Percentiles rank a stretch among this genome's conserved stretches.
Evolutionary conservation across 1,140 invertebrate genomes (phyloP).

Genomic region (Aphaenogaster ashmeadi): DNA sequence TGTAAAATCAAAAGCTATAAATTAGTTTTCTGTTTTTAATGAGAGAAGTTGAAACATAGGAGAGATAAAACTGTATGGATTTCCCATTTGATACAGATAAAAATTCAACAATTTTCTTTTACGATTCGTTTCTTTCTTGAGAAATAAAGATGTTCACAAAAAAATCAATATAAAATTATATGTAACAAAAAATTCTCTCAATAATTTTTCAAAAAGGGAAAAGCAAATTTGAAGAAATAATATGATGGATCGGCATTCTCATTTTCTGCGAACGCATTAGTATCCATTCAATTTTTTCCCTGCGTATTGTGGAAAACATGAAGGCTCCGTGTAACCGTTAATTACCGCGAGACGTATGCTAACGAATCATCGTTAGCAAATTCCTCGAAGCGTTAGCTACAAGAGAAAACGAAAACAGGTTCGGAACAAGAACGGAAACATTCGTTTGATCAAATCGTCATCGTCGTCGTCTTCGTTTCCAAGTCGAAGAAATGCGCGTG

Average conservation of each 20-base stretch:
- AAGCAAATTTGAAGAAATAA: background rate
- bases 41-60: background rate
- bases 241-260: background rate
- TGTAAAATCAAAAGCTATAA: background rate
- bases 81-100: background rate
- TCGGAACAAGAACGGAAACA: slow-evolving; percentile 7
- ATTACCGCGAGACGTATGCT: background rate
- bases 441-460: slow-evolving; percentile 3
- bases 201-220: background rate
- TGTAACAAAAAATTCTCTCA: background rate
- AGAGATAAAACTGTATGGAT: background rate
- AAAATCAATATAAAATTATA: background rate
- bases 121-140: background rate
- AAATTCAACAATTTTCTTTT: background rate
- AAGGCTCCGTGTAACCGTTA: background rate
- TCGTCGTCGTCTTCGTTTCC: slow-evolving; percentile 20
- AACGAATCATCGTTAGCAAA: background rate
- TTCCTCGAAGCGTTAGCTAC: slow-evolving; percentile 12
- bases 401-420: background rate
- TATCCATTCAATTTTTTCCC: background rate
- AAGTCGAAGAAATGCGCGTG: slow-evolving; percentile 1
- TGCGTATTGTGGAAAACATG: background rate
- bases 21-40: background rate
- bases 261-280: background rate
- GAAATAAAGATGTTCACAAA: slow-evolving; percentile 14